phyloP scores from a whole-genome alignment of 1,140 invertebrate species.

The Neuroterus valhalla region DNA sequence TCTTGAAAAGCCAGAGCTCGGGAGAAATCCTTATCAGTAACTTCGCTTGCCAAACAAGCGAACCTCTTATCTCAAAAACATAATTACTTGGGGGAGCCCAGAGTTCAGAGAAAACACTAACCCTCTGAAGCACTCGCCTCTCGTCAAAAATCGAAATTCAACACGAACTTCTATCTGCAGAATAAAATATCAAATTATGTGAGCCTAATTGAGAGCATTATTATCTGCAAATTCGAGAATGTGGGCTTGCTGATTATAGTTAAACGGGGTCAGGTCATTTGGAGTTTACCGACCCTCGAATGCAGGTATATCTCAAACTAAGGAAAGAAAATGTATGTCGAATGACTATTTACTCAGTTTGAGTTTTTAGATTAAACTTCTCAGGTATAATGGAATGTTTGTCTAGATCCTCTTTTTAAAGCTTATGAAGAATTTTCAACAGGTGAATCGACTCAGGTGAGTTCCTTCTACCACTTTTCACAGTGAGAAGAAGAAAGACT shows the following conservation, averaged over 20 bases:
- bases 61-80: conserved; percentile 42
- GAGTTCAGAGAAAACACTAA: conserved; percentile 13
- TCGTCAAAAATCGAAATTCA: too few relatives aligned
- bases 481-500: too few relatives aligned
- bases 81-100: neutral
- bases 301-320: neutral
- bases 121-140: too few relatives aligned
- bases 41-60: conserved; percentile 22
- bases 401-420: neutral
- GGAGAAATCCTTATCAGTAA: conserved; percentile 44
- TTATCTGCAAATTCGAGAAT: neutral
- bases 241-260: neutral
- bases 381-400: neutral
- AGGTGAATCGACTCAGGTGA: too few relatives aligned
- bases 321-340: conserved; percentile 12
- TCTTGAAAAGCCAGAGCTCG: conserved; percentile 30
- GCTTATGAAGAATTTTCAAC: neutral
- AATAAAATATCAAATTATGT: too few relatives aligned
- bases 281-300: neutral
- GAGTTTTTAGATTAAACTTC: conserved; percentile 19
- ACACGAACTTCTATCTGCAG: too few relatives aligned
- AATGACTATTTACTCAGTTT: conserved; percentile 12
- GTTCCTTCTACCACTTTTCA: too few relatives aligned
- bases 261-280: too few relatives aligned
- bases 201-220: too few relatives aligned